Evolutionary conservation across 1,140 invertebrate genomes (phyloP), one percentile per base, ranked within the genome.

Genomic region (Battus philenor): DNA sequence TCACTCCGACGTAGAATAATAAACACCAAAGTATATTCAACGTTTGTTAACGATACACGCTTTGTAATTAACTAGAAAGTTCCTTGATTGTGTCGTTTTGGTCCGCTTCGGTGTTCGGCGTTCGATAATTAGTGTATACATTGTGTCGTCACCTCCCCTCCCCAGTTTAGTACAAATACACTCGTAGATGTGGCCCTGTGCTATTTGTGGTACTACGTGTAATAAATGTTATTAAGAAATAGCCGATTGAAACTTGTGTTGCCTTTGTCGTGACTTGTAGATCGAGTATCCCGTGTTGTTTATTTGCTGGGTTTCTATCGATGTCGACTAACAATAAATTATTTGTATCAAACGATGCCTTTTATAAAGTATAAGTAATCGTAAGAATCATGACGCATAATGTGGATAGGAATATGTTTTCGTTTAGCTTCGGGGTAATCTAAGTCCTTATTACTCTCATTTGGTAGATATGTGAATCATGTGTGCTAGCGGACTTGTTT

Each of bases 281-380:
- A 57, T 49, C 51, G 48, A 54, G 57, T 64, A 50, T 68, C 59
- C 64, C 57, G 54, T 67, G 64, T 64, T 41, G 54, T 63, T 72
- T 41, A 66, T 71, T 73, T 75, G 74, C 78, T 60, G 56, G 59
- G 56, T 63, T 64, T 50, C 38, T 57, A 63, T 72, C 43, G 44
- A 36, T 32, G 31, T 58, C 36, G 50, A 64, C 71, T 59, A 66
- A 58, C 47, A 61, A 53, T 54, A 61, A 59, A 73, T 64, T 59
- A 52, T 67, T 72, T 58, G 58, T 64, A 73, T 70, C 66, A 75
- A 80, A 62, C 50, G 75, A 79, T 83, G 76, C 79, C 79, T 83
- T 83, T 78, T 79, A 72, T 75, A 79, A 72, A 55, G 54, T 69
- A 60, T 83, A 83, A 80, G 76, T 80, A 83, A 75, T 54, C 63